A percentile compares a stretch with the other conserved stretches of the same genome.
phyloP scores from a whole-genome alignment of 2,797 vertebrate genomes.

The Scyliorhinus canicula region DNA sequence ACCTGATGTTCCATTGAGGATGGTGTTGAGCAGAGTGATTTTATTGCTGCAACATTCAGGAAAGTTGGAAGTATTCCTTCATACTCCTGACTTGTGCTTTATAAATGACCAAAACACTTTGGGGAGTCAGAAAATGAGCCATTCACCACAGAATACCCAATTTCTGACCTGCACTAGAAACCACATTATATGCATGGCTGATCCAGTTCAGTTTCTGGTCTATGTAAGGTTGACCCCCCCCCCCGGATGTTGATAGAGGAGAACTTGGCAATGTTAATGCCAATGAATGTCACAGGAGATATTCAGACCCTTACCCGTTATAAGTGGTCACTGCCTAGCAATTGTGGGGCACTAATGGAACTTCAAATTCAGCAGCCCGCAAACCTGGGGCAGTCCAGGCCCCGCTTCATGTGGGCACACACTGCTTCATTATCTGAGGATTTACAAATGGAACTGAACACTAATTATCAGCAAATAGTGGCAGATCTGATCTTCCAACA shows the following conservation, averaged over 20 bases:
- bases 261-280: background rate
- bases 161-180: background rate
- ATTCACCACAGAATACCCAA: background rate
- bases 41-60: background rate
- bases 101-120: background rate
- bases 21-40: background rate
- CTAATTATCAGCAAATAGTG: background rate
- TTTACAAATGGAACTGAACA: background rate
- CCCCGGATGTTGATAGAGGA: too few relatives aligned
- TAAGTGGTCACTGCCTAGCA: background rate
- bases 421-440: background rate
- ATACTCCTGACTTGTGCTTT: too few relatives aligned
- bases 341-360: background rate
- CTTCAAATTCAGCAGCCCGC: background rate
- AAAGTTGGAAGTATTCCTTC: background rate
- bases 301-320: background rate
- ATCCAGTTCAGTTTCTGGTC: background rate
- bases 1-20: background rate
- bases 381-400: background rate
- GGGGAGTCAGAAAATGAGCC: background rate
- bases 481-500: background rate
- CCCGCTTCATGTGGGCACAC: background rate
- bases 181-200: background rate
- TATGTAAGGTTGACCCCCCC: background rate
- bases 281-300: background rate